Evolutionary conservation across 2,797 vertebrate species (phyloP).

Genomic region (Leuciscus waleckii): DNA sequence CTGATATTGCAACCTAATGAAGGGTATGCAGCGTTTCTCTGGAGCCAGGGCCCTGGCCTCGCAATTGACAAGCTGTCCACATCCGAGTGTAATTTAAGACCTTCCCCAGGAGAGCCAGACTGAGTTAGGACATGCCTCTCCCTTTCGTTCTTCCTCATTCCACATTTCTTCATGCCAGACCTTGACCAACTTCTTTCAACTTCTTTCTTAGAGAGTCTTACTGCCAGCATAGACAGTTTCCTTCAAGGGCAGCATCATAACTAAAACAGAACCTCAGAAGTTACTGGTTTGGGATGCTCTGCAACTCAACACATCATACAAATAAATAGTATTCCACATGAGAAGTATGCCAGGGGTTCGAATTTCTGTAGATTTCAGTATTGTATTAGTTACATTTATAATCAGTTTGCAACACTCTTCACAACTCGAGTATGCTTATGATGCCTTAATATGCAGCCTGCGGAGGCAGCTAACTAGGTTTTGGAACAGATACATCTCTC

Average conservation of each 20-base stretch:
- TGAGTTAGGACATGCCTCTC: conserved; percentile 75
- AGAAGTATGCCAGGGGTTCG: not conserved
- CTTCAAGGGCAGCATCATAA: not conserved
- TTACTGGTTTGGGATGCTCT: not conserved
- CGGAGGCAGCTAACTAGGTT: not conserved
- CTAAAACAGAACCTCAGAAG: not conserved
- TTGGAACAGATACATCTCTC: conserved; percentile 1
- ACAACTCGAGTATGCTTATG: not conserved
- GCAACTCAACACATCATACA: not conserved
- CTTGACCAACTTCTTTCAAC: not conserved
- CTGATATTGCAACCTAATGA: conserved; percentile 62
- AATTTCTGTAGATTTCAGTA: not conserved
- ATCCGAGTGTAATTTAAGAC: conserved; percentile 79
- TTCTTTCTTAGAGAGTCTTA: not conserved
- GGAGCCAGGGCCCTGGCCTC: conserved; percentile 63
- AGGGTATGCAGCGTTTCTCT: conserved; percentile 58
- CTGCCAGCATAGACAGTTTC: not conserved
- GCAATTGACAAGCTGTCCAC: conserved; percentile 81
- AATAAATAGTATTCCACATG: not conserved
- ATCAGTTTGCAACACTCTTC: not conserved
- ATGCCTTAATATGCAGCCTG: not conserved
- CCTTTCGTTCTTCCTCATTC: conserved; percentile 33
- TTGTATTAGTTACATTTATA: not conserved
- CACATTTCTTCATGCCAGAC: conserved; percentile 10
- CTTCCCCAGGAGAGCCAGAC: conserved; percentile 68